Evolutionary conservation across 2,797 vertebrate genomes (phyloP).

Genomic region (Diglossa cyanea): DNA sequence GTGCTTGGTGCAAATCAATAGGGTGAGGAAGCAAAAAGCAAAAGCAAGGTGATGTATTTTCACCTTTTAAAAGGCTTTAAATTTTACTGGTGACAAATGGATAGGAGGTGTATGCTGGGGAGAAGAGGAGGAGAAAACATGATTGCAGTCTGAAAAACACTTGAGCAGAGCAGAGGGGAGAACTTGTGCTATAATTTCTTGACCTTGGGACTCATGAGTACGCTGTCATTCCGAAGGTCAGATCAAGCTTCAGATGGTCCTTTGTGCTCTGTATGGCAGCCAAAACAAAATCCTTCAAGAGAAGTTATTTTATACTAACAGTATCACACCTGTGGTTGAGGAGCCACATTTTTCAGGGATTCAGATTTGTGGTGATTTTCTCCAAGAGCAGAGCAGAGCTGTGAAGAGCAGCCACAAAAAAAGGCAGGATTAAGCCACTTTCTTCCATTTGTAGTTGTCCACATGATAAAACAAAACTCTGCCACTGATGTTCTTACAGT

Average conservation of each 20-base stretch:
- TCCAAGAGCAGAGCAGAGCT: background rate
- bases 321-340: background rate
- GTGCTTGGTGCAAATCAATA: background rate
- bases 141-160: background rate
- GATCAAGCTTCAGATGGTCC: background rate
- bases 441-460: background rate
- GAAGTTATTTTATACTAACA: background rate
- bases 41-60: background rate
- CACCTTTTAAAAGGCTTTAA: background rate
- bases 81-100: background rate
- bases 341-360: background rate
- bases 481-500: background rate
- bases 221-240: background rate
- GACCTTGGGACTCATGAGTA: fast-evolving
- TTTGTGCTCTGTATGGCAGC: background rate
- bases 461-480: background rate
- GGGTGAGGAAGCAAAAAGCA: background rate
- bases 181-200: background rate
- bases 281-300: background rate
- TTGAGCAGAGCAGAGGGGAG: background rate
- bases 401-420: background rate
- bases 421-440: background rate
- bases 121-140: background rate
- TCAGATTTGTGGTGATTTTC: background rate
- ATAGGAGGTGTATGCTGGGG: background rate